phyloP scores from a whole-genome alignment of 2,113 vertebrate genomes.

The Hydropotes inermis region DNA sequence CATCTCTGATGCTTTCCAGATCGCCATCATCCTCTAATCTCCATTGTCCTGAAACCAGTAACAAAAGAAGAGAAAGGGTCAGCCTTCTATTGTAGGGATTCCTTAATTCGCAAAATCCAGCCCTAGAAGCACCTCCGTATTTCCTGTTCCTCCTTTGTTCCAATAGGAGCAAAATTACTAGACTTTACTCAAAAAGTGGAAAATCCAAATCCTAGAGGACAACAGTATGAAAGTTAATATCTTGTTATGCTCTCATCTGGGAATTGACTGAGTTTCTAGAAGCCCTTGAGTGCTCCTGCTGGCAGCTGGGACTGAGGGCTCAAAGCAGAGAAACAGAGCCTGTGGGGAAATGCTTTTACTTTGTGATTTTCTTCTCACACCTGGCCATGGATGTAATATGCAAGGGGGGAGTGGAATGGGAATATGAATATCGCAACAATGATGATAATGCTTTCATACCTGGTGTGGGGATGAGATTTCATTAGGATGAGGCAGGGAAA shows the following conservation, averaged over 20 bases:
- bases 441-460: neutral
- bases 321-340: conserved; percentile 43
- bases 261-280: conserved; percentile 60
- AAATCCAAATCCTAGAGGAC: conserved; percentile 33
- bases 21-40: neutral
- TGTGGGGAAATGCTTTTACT: conserved; percentile 37
- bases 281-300: conserved; percentile 45
- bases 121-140: neutral
- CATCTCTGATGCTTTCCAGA: neutral
- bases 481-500: neutral
- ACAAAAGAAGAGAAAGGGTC: neutral
- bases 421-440: conserved; percentile 21
- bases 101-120: neutral
- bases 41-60: neutral
- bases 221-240: conserved; percentile 31
- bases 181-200: conserved; percentile 1
- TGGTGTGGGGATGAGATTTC: neutral
- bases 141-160: neutral
- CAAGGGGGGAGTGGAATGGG: neutral
- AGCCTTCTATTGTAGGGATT: neutral
- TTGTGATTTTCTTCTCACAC: conserved; percentile 57
- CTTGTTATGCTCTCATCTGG: conserved; percentile 51
- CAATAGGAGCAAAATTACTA: conserved; percentile 37
- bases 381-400: conserved; percentile 46
- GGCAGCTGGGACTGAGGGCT: conserved; percentile 31